Conservation (phyloP, 2,113 vertebrate species). For the Pedionomus torquatus region DNA sequence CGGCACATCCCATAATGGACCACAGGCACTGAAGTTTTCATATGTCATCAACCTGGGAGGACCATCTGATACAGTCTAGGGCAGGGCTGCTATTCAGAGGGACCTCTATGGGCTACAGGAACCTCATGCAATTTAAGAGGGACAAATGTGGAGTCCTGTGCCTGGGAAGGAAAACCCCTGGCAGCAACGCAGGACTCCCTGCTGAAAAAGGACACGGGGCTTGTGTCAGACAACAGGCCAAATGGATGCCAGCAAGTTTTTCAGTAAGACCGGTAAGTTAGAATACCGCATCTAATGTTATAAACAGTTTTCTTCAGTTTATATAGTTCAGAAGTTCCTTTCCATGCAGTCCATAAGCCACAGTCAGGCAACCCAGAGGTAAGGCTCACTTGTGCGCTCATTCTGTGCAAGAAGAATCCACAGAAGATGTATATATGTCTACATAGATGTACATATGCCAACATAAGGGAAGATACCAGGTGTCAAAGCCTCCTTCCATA, state of each 20-base stretch:
- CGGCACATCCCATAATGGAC: not conserved
- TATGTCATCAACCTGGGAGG: not conserved
- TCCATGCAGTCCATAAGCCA: not conserved
- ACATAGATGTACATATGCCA: not conserved
- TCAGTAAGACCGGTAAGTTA: not conserved
- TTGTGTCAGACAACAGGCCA: accelerated
- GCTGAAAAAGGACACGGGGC: not conserved
- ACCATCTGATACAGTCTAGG: not conserved
- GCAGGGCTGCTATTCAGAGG: not conserved
- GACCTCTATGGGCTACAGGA: not conserved
- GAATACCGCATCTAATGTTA: not conserved
- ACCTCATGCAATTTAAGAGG: not conserved
- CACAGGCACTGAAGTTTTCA: not conserved
- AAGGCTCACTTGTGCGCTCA: not conserved
- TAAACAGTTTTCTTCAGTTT: not conserved
- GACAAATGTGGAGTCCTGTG: not conserved
- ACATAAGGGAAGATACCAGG: not conserved
- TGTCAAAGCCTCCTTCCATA: not conserved
- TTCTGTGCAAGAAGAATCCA: not conserved
- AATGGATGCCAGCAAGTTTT: not conserved
- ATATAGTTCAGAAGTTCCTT: not conserved
- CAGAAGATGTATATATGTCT: not conserved
- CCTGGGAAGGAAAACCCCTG: not conserved
- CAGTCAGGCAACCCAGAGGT: not conserved
- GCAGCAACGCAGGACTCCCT: not conserved